phyloP scores from a whole-genome alignment of 2,888 invertebrate species.

The Horisme vitalbata region DNA sequence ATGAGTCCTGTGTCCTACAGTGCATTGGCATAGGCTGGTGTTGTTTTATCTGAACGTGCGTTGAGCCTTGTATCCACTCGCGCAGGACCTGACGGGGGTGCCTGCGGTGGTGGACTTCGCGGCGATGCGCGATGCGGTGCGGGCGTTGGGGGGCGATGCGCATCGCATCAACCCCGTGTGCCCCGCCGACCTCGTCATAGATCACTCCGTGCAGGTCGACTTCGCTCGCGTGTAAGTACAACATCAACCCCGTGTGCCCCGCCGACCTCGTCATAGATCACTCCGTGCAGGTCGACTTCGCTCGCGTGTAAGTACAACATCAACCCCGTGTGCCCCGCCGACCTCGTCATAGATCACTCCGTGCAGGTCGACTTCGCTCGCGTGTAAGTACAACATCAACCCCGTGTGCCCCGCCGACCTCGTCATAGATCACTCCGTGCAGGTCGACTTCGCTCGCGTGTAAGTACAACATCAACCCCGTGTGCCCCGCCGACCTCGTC shows the following conservation, averaged over 20 bases:
- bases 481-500: constrained; percentile 98
- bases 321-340: constrained; percentile 98
- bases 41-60: too few relatives aligned
- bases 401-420: constrained; percentile 98
- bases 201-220: constrained; percentile 99
- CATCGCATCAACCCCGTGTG: constrained; percentile 98
- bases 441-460: constrained; percentile 95
- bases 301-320: constrained; percentile 87
- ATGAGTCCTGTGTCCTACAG: too few relatives aligned
- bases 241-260: constrained; percentile 97
- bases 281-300: constrained; percentile 98
- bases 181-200: constrained; percentile 98
- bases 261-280: constrained; percentile 99
- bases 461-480: constrained; percentile 92
- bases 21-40: too few relatives aligned
- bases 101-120: constrained; percentile 99
- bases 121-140: constrained; percentile 98
- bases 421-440: constrained; percentile 99
- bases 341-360: constrained; percentile 99
- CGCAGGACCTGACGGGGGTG: constrained; percentile 96
- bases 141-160: constrained; percentile 92
- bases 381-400: constrained; percentile 89
- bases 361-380: constrained; percentile 97
- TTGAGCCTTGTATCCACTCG: too few relatives aligned
- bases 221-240: constrained; percentile 87